Percentiles rank a stretch among this genome's conserved stretches.
Conservation (phyloP, 53 echinoderm and acorn worm species). For the Apostichopus leukothele region DNA sequence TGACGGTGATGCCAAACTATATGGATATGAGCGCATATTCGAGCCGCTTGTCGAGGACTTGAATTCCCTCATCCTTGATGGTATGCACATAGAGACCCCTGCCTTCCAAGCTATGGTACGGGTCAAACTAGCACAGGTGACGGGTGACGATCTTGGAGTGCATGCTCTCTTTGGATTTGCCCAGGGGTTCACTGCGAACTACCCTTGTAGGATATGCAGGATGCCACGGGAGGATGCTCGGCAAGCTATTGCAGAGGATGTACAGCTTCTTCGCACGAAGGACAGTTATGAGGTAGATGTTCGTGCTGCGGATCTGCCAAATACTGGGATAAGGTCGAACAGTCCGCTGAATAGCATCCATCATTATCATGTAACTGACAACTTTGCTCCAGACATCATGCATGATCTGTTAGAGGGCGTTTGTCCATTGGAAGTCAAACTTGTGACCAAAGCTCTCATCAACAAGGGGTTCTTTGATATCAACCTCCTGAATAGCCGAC, state of each 20-base stretch:
- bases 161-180: slow-evolving; percentile 56
- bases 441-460: slow-evolving; percentile 39
- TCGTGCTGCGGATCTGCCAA: background rate
- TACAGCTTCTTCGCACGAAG: slow-evolving; percentile 7
- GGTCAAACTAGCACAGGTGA: slow-evolving; percentile 44
- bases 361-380: slow-evolving; percentile 53
- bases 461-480: slow-evolving; percentile 48
- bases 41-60: slow-evolving; percentile 45
- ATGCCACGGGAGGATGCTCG: background rate
- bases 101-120: slow-evolving; percentile 39
- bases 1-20: slow-evolving; percentile 45
- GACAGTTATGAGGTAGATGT: slow-evolving; percentile 28
- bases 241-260: slow-evolving; percentile 7
- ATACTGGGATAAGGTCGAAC: slow-evolving; percentile 42
- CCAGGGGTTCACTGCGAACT: slow-evolving; percentile 51
- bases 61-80: background rate
- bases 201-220: slow-evolving; percentile 24
- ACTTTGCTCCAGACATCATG: slow-evolving; percentile 51
- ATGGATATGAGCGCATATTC: slow-evolving; percentile 49
- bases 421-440: slow-evolving; percentile 37
- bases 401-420: slow-evolving; percentile 66
- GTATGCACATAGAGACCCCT: slow-evolving; percentile 23
- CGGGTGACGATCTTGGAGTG: slow-evolving; percentile 56
- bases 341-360: slow-evolving; percentile 42
- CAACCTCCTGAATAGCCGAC: slow-evolving; percentile 45